Percentiles rank a stretch among this genome's conserved stretches.
These are phyloP conservation scores for Leptinotarsa rubiginosa DNA, from an alignment of 2,888 invertebrate genomes.

Conservation along the genomic window DNA sequence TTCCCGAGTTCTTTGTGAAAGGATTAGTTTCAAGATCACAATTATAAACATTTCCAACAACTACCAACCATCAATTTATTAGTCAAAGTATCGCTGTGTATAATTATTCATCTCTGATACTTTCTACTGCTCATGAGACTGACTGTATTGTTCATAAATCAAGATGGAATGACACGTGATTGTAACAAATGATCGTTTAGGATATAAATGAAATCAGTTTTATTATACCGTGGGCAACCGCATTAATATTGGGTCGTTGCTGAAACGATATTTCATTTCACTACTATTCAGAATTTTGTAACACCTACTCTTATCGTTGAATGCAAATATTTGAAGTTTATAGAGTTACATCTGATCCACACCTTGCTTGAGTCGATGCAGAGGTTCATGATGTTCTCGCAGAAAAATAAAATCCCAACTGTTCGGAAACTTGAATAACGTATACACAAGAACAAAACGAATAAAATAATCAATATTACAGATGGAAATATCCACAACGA, in stretches of 20 bases:
- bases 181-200: conserved; percentile 7
- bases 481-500: too few relatives aligned
- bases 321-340: too few relatives aligned
- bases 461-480: too few relatives aligned
- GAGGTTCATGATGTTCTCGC: too few relatives aligned
- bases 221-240: neutral
- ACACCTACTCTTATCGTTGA: too few relatives aligned
- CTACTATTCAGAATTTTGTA: too few relatives aligned
- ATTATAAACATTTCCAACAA: conserved; percentile 37
- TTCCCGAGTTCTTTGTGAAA: conserved; percentile 33
- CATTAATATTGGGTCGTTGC: neutral
- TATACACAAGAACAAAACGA: too few relatives aligned
- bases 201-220: conserved; percentile 2
- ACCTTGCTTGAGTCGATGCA: too few relatives aligned
- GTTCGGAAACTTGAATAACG: too few relatives aligned
- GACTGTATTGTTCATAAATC: conserved; percentile 14
- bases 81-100: conserved; percentile 20
- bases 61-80: conserved; percentile 36
- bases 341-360: too few relatives aligned
- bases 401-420: too few relatives aligned
- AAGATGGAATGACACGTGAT: conserved; percentile 19
- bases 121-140: conserved; percentile 5
- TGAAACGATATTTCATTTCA: too few relatives aligned
- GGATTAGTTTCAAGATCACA: conserved; percentile 29
- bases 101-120: conserved; percentile 18